Conservation (phyloP, 2,113 vertebrate genomes). For the Callaeas wilsoni region DNA sequence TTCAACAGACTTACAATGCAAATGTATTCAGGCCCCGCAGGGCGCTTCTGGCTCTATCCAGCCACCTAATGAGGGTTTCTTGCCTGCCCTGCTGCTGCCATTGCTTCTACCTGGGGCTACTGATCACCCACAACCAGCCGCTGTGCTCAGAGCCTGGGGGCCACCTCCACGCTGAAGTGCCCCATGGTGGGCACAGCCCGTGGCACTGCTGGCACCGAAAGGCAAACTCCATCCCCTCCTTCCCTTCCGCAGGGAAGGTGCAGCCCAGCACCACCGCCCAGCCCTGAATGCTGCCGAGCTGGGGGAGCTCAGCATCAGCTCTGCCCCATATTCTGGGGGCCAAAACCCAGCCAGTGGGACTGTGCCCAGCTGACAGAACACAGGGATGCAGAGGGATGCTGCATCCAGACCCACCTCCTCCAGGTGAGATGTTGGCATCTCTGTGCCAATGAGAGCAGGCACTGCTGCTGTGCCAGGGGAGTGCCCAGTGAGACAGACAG, state of each 20-base stretch:
- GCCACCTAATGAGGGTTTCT: neutral
- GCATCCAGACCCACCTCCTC: neutral
- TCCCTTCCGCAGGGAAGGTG: neutral
- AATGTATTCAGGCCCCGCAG: conserved; percentile 45
- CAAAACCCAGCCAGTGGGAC: neutral
- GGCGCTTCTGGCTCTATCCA: conserved; percentile 31
- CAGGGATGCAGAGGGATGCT: neutral
- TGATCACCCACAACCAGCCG: neutral
- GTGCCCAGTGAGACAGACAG: neutral
- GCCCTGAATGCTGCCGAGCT: neutral
- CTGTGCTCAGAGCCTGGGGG: neutral
- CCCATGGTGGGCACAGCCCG: fast-evolving
- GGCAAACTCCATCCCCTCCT: neutral
- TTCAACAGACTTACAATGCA: conserved; percentile 52
- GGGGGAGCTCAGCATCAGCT: neutral
- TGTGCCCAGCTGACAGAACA: neutral
- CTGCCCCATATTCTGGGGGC: neutral
- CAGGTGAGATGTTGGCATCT: neutral
- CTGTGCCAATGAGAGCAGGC: neutral
- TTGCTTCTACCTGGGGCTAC: neutral
- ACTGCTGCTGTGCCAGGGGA: fast-evolving
- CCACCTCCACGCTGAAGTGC: fast-evolving
- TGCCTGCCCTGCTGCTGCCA: neutral
- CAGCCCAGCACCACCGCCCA: neutral
- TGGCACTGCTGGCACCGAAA: fast-evolving